Conservation (phyloP, 2,888 invertebrate species). For the Thereva nobilitata region DNA sequence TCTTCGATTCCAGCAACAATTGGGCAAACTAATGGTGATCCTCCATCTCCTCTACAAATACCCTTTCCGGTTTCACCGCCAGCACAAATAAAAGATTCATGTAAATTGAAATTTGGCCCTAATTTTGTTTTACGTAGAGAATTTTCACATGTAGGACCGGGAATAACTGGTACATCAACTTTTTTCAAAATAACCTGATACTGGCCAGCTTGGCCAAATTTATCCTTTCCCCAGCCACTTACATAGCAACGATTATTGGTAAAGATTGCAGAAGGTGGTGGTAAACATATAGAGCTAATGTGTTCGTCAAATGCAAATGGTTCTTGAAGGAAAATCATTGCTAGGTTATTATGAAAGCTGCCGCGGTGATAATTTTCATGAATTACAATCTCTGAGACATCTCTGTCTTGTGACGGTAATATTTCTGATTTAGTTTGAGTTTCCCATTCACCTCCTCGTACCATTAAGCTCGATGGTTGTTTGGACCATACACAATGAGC, state of each 20-base stretch:
- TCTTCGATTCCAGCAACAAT: slow-evolving; percentile 56
- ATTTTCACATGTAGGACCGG: slow-evolving; percentile 57
- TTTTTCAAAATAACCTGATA: slow-evolving; percentile 70
- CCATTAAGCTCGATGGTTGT: slow-evolving; percentile 49
- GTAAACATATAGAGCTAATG: slow-evolving; percentile 72
- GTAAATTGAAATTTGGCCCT: slow-evolving; percentile 68
- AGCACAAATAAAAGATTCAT: slow-evolving; percentile 75
- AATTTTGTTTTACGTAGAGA: slow-evolving; percentile 68
- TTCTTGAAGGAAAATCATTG: slow-evolving; percentile 67
- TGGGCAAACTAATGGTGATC: slow-evolving; percentile 78
- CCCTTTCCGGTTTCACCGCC: slow-evolving; percentile 75
- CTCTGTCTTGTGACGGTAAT: slow-evolving; percentile 71
- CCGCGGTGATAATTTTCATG: slow-evolving; percentile 69
- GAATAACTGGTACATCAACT: slow-evolving; percentile 73
- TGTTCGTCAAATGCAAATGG: slow-evolving; percentile 68
- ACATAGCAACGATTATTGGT: slow-evolving; percentile 51
- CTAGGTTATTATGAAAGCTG: slow-evolving; percentile 75
- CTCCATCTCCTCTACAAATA: slow-evolving; percentile 78
- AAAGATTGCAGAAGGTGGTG: slow-evolving; percentile 58
- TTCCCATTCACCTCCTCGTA: slow-evolving; percentile 83
- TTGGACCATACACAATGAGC: slow-evolving; percentile 71
- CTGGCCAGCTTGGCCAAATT: slow-evolving; percentile 58
- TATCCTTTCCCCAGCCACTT: slow-evolving; percentile 56
- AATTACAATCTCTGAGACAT: slow-evolving; percentile 62
- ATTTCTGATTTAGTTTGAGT: slow-evolving; percentile 73